Evolutionary conservation across 2,113 vertebrate species (phyloP), one percentile per base, ranked within the genome.

Genomic region (Micromys minutus): DNA sequence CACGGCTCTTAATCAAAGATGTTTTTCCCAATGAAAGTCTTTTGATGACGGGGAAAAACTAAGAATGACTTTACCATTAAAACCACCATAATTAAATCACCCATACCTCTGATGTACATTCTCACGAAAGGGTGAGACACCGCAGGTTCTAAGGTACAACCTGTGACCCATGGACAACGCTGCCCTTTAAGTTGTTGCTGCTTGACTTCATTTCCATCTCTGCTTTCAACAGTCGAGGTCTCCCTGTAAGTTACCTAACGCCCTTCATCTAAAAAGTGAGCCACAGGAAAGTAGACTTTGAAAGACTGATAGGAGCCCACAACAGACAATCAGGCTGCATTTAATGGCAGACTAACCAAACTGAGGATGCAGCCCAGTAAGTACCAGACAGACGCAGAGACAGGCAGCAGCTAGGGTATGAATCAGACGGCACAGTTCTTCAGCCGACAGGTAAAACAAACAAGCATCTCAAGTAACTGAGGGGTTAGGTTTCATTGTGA

Each of bases 11-110:
- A 15, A 95, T 84, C 8, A 50, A 72, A 42, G 87, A 79, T 1
- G 47, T 8, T 45, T 57, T 87, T 80, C 39, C 93, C 85, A 93
- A 90, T 71, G 87, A 81, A 95, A 90, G 22, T 80, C 36, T 91
- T 92, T 85, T 71, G 45, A 81, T 72, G 21, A 36, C 80, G 47
- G 45, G 21, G 26, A 16, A 5, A 63, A 83, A 42, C 24, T 52
- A 76, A 93, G 21, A 76, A 89, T 89, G 34, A 81, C 55, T 87
- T 95, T 65, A 87, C 71, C 39, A 72, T n/a, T 72, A 59, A 77
- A 65, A 55, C 45, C 65, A 3, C 63, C 69, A 50, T 19, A 69
- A 52, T 63, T 83, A 34, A 36, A 55, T 84, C 19, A 50, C 4
- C 63, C 69, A 19, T 8, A 71, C 50, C 3, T 65, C 11, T 52